Percentiles rank a stretch among this genome's conserved stretches.
Conservation (phyloP, 2,113 vertebrate genomes). For the Sinocyclocheilus maitianheensis region DNA sequence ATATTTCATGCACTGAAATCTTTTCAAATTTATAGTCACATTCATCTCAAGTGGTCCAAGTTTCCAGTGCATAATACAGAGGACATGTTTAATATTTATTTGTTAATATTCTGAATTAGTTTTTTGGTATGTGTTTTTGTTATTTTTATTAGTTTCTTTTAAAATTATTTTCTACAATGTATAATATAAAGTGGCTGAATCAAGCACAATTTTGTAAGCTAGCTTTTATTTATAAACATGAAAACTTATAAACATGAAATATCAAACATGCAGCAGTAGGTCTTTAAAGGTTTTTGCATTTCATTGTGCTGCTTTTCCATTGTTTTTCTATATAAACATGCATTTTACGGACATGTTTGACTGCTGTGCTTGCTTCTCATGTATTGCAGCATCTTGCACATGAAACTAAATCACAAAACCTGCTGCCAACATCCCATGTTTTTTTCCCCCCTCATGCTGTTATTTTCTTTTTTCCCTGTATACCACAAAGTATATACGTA, state of each 20-base stretch:
- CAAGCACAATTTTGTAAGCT: constrained; percentile 57
- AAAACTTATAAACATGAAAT: neutral
- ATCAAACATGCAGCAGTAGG: neutral
- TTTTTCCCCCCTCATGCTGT: neutral
- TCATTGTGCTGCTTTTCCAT: neutral
- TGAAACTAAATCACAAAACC: neutral
- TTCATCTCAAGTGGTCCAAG: neutral
- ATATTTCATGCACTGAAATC: constrained; percentile 14
- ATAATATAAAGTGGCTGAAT: neutral
- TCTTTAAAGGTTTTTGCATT: neutral
- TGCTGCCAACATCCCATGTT: too few species aligned
- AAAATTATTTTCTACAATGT: neutral
- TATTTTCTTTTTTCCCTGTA: neutral
- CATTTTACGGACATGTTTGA: neutral
- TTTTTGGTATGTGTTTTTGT: neutral
- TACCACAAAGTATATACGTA: neutral
- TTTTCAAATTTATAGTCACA: neutral
- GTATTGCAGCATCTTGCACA: neutral
- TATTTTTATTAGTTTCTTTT: neutral
- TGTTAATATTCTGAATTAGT: neutral
- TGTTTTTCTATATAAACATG: neutral
- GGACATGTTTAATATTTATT: neutral
- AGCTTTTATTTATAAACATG: constrained; percentile 59
- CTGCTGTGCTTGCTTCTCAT: neutral
- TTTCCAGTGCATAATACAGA: neutral